Base-by-base conservation (phyloP, 2,888 invertebrate genomes). In the Diplolepis rosae region DNA sequence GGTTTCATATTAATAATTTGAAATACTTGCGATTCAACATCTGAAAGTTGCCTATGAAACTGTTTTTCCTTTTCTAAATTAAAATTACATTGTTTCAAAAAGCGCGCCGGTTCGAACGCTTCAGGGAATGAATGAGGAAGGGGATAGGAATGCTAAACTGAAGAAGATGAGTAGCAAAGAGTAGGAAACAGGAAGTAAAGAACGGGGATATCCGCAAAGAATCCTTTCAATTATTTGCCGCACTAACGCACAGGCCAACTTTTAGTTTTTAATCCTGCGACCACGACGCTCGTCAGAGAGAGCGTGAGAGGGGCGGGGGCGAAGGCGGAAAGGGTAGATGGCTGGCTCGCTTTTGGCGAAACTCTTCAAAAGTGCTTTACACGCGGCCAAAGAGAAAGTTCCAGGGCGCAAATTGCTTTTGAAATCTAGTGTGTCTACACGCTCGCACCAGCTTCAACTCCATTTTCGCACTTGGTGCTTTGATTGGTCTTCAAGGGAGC, bases 41-140 rank as follows among this genome's bases (percentile, higher is more conserved):
- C n/a, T n/a, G n/a, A n/a, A n/a, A n/a, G n/a, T 79, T 70, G 73
- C 74, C 72, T 71, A 74, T 71, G 70, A 78, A 80, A 84, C 82
- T 82, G 79, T 79, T 79, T n/a, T 79, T 79, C 71, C 78, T 77
- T 72, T 79, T 80, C 74, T 75, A 78, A 80, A 84, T 83, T 81
- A 82, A 82, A 82, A 80, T 81, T 77, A 83, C 79, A 79, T 82
- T 82, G 83, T 82, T 84, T 80, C 76, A 79, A 81, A 82, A 84
- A 82, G 78, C 78, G 71, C 74, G 69, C 73, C 73, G 66, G 71
- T 76, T 80, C 74, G 73, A 78, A 78, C 74, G 78, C 74, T 73
- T 72, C 66, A 56, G 52, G 56, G 71, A 71, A 71, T 39, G 45
- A 35, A 24, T 54, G 42, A 52, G 24, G 56, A 11, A 27, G 30